Conservation (phyloP, 2,888 invertebrate species). For the Drosophila pullipes region DNA sequence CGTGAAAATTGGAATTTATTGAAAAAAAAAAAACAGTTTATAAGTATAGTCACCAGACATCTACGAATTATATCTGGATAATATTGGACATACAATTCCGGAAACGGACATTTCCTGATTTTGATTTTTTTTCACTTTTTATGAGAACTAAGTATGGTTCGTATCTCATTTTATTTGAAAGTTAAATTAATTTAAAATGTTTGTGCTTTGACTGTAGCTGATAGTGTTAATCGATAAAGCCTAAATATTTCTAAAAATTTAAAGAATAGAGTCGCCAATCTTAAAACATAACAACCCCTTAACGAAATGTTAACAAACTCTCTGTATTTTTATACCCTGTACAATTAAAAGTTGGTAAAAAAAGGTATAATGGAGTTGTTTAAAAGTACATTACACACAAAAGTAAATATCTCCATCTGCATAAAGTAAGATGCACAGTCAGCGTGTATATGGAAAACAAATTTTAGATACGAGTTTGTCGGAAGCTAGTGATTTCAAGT, state of each 20-base stretch:
- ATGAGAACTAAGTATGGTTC: not conserved
- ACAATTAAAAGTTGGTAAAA: not conserved
- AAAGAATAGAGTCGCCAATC: not conserved
- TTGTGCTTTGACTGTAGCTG: not conserved
- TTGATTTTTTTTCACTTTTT: not conserved
- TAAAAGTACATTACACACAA: not conserved
- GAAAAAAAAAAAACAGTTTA: not conserved
- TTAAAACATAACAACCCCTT: not conserved
- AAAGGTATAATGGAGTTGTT: not conserved
- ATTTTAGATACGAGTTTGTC: not conserved
- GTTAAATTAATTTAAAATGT: not conserved
- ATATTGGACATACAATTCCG: not conserved
- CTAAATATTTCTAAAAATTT: not conserved
- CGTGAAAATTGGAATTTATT: not conserved
- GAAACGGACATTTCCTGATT: not conserved
- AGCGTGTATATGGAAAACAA: not conserved
- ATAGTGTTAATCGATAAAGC: not conserved
- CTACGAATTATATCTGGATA: not conserved
- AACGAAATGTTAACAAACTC: not conserved
- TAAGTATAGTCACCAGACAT: not conserved
- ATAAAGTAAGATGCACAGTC: not conserved
- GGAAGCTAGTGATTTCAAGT: too few species aligned
- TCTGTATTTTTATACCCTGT: not conserved
- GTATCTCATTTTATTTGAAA: not conserved
- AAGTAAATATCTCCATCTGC: not conserved